These are phyloP conservation scores for Oceanites oceanicus DNA, from an alignment of 2,113 vertebrate genomes.

Conservation along the genomic window DNA sequence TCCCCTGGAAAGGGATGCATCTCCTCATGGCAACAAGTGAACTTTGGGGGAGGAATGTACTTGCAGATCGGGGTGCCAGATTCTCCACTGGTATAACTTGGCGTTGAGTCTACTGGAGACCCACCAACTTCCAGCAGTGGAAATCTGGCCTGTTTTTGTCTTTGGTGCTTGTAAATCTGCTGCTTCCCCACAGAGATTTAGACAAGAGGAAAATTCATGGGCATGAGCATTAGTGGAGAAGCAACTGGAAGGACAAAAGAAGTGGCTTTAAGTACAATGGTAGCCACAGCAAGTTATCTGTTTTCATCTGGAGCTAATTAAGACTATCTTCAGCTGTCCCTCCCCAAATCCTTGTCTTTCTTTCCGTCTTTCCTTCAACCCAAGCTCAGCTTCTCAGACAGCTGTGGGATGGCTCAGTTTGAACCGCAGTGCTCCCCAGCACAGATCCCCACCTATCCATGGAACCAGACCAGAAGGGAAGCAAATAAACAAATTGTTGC, in stretches of 20 bases:
- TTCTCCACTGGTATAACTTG: neutral
- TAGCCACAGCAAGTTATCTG: neutral
- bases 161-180: neutral
- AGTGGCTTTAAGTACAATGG: neutral
- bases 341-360: neutral
- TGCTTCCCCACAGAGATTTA: neutral
- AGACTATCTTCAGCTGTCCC: neutral
- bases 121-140: neutral
- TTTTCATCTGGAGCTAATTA: neutral
- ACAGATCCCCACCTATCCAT: neutral
- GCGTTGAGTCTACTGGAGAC: neutral
- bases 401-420: neutral
- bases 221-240: neutral
- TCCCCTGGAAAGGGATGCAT: neutral
- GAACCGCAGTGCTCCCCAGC: neutral
- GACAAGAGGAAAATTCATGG: neutral
- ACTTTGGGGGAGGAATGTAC: neutral
- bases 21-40: neutral
- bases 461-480: neutral
- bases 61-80: neutral
- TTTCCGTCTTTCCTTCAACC: neutral
- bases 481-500: neutral
- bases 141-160: neutral
- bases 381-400: neutral
- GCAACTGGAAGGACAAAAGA: neutral